Evolutionary conservation across 2,888 invertebrate genomes (phyloP), one percentile per base, ranked within the genome.

Genomic region (Leucoma salicis): DNA sequence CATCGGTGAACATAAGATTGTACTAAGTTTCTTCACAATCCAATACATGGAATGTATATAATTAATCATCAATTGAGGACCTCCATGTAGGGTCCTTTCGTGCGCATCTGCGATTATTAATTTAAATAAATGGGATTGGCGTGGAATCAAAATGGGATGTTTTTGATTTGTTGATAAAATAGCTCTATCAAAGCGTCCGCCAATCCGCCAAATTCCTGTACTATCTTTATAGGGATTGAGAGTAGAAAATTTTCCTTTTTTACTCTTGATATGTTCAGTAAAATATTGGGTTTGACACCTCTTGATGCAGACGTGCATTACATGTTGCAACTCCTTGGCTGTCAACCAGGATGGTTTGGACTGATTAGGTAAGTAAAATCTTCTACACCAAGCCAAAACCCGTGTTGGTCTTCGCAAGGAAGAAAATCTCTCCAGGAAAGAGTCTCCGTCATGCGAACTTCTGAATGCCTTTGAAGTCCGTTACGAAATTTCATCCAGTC

Each of bases 401-500:
- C 25, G 11, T 3, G 18, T 33, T 8, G 21, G 13, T 11, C 11
- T 32, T 18, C 18, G 10, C 1, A 32, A 11, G 3, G 21, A 21
- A 6, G 21, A 21, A 21, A 21, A 21, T 21, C 21, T 21, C 21
- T 21, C 6, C 21, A 21, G 1, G 8, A 21, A 21, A 21, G 21
- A 21, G 8, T 21, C 21, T 8, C 21, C 8, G 5, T 21, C 8
- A 21, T 29, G 3, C 11, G 11, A 15, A 59, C 36, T 0, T 34
- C 14, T 1, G 31, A 38, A 10, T 57, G 32, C 11, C 35, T 12
- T 4, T 0, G 13, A 6, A 59, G 34, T 2, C 46, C 42, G 1
- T 32, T 4, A 3, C 57, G 39, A 31, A 56, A 62, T 36, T 39
- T 39, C 13, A 13, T 2, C 62, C 57, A 63, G 12, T 60, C 51